A percentile compares a stretch with the other conserved stretches of the same genome.
These are phyloP conservation scores for Eleginops maclovinus DNA, from an alignment of 2,113 vertebrate species.

Conservation along the genomic window DNA sequence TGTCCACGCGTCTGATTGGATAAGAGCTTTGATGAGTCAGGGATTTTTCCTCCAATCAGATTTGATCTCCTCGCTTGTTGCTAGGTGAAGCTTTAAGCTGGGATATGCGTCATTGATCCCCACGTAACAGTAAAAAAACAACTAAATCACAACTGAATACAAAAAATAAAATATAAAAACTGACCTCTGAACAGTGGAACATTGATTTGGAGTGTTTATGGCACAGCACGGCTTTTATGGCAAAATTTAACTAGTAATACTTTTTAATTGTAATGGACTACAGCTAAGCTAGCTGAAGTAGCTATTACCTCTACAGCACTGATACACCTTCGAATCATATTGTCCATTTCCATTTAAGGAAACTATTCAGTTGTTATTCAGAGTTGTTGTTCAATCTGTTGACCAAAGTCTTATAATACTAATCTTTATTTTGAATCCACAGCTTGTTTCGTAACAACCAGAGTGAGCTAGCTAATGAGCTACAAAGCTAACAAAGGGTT, in stretches of 20 bases:
- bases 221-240: constrained; percentile 53
- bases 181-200: constrained; percentile 16
- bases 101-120: constrained; percentile 31
- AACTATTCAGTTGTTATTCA: too few species aligned
- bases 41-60: constrained; percentile 61
- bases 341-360: too few species aligned
- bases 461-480: background rate
- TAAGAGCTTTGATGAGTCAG: constrained; percentile 52
- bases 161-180: constrained; percentile 43
- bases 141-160: constrained; percentile 26
- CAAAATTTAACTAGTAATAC: constrained; percentile 34
- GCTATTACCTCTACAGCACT: background rate
- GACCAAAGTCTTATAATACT: too few species aligned
- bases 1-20: constrained; percentile 59
- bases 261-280: background rate
- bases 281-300: background rate
- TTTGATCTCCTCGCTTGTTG: constrained; percentile 37
- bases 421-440: too few species aligned
- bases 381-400: too few species aligned
- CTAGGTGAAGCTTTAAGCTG: background rate
- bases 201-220: constrained; percentile 63
- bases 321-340: too few species aligned
- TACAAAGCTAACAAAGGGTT: background rate
- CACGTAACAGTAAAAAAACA: constrained; percentile 27
- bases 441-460: too few species aligned